phyloP scores from a whole-genome alignment of 92 coral and sea anemone species.

The Metridium senile region DNA sequence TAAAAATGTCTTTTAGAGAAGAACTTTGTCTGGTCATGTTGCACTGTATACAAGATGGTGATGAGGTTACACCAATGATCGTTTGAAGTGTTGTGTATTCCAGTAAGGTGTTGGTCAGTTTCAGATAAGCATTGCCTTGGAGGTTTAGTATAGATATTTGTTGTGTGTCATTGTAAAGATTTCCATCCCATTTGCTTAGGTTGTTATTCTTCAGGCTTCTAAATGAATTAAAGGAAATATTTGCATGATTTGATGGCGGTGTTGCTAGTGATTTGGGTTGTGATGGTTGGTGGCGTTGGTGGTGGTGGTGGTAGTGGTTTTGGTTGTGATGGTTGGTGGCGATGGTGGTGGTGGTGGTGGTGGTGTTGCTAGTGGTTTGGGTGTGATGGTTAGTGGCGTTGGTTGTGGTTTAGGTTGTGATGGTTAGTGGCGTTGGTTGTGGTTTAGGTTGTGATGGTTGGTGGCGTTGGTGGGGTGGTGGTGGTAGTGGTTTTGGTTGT shows the following conservation, averaged over 20 bases:
- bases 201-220: conserved; percentile 45
- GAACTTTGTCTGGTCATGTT: conserved; percentile 39
- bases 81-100: conserved; percentile 33
- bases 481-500: too few species aligned
- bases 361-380: too few species aligned
- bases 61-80: conserved; percentile 31
- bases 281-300: neutral
- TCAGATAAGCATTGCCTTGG: conserved; percentile 35
- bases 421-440: too few species aligned
- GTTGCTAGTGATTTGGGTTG: neutral
- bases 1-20: conserved; percentile 8
- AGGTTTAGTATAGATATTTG: conserved; percentile 28
- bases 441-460: too few species aligned
- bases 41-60: conserved; percentile 40
- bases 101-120: conserved; percentile 4
- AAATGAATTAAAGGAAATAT: neutral
- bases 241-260: neutral
- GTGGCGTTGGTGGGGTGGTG: too few species aligned
- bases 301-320: too few species aligned
- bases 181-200: conserved; percentile 44
- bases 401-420: too few species aligned
- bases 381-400: too few species aligned
- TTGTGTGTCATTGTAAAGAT: conserved; percentile 25
- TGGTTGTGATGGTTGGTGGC: too few species aligned
- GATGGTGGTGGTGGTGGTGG: too few species aligned